Conservation (phyloP, 2,797 vertebrate genomes). For the Ptychadena robeensis region DNA sequence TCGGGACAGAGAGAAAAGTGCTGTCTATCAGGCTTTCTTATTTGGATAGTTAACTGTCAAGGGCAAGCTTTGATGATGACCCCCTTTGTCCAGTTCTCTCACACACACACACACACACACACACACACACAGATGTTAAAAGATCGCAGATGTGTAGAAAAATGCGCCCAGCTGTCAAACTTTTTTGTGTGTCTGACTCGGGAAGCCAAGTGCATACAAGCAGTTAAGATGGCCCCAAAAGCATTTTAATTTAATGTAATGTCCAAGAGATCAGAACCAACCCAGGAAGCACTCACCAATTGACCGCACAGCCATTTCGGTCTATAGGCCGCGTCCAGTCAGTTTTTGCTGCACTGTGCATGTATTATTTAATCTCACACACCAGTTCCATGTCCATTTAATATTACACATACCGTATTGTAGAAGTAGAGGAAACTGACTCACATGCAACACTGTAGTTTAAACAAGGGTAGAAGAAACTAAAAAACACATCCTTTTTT, state of each 20-base stretch:
- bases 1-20: too few relatives aligned
- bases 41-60: too few relatives aligned
- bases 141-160: too few relatives aligned
- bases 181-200: background rate
- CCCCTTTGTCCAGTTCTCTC: too few relatives aligned
- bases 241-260: slow-evolving; percentile 22
- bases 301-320: slow-evolving; percentile 31
- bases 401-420: background rate
- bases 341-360: slow-evolving; percentile 5
- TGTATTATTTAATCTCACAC: slow-evolving; percentile 46
- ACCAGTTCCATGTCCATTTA: slow-evolving; percentile 15
- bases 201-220: background rate
- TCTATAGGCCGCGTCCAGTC: slow-evolving; percentile 3
- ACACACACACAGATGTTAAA: too few relatives aligned
- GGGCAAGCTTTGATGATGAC: too few relatives aligned
- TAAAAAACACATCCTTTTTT: background rate
- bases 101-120: too few relatives aligned
- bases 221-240: background rate
- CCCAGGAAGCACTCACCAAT: slow-evolving; percentile 36
- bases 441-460: background rate
- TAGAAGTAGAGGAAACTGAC: slow-evolving; percentile 3
- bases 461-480: background rate
- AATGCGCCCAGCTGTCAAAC: background rate
- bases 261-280: slow-evolving; percentile 23
- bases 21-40: too few relatives aligned